phyloP scores from a whole-genome alignment of 2,888 invertebrate species.

The Anarsia innoxiella region DNA sequence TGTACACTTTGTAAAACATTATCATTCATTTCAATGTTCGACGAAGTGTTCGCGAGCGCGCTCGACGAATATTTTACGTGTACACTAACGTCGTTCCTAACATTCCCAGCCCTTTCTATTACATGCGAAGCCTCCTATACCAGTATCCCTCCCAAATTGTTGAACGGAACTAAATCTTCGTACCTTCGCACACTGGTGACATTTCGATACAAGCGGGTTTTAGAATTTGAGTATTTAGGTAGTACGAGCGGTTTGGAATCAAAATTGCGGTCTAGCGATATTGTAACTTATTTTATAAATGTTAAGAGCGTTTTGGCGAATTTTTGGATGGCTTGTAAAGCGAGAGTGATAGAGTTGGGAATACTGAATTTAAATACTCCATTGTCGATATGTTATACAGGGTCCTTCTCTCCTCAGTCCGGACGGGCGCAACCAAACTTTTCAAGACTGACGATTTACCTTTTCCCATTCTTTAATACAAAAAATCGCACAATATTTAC shows the following conservation, averaged over 20 bases:
- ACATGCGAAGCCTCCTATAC: too few relatives aligned
- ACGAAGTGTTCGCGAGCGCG: too few relatives aligned
- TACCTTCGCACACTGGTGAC: constrained; percentile 1
- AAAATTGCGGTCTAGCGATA: not conserved
- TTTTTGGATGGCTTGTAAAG: constrained; percentile 5
- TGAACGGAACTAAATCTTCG: too few relatives aligned
- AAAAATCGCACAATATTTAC: constrained; percentile 17
- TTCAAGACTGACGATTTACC: constrained; percentile 56
- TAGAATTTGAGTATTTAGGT: constrained; percentile 2
- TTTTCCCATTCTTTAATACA: constrained; percentile 21
- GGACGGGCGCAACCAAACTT: constrained; percentile 27
- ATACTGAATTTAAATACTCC: constrained; percentile 19
- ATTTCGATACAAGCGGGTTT: constrained; percentile 8
- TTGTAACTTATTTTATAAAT: not conserved
- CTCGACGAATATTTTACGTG: too few relatives aligned
- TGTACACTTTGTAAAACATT: too few relatives aligned
- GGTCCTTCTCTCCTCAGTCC: constrained; percentile 26
- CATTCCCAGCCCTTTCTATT: too few relatives aligned
- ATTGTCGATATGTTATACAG: constrained; percentile 26
- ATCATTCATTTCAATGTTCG: too few relatives aligned
- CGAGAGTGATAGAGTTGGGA: constrained; percentile 11
- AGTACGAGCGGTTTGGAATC: constrained; percentile 1
- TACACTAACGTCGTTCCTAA: too few relatives aligned
- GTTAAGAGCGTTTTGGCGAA: too few relatives aligned
- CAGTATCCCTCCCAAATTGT: too few relatives aligned